Evolutionary conservation across 2,797 vertebrate species (phyloP).

Genomic region (Myoxocephalus aenaeus): DNA sequence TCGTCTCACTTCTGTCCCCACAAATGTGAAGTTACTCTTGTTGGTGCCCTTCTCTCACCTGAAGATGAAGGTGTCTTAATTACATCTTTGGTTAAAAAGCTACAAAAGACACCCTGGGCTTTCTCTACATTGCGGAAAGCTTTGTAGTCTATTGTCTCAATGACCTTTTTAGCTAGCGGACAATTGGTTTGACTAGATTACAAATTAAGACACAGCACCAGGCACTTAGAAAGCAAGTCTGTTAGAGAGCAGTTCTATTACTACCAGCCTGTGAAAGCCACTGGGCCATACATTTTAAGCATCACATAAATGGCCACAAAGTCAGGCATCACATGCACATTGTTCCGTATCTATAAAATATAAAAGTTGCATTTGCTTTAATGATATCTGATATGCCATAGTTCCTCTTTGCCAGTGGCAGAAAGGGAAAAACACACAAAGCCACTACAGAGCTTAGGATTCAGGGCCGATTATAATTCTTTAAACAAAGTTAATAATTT

Average conservation of each 20-base stretch:
- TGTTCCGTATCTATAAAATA: constrained; percentile 72
- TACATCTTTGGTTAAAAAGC: constrained; percentile 82
- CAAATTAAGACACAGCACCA: constrained; percentile 83
- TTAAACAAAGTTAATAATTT: constrained; percentile 85
- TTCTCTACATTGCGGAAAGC: constrained; percentile 72
- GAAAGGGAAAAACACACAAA: constrained; percentile 67
- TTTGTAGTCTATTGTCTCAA: constrained; percentile 80
- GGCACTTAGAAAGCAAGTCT: constrained; percentile 79
- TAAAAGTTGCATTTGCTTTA: constrained; percentile 73
- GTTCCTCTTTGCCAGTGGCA: constrained; percentile 72
- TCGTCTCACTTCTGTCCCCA: constrained; percentile 40
- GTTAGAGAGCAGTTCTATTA: constrained; percentile 77
- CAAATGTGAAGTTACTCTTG: constrained; percentile 45
- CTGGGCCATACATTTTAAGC: constrained; percentile 72
- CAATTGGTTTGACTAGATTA: constrained; percentile 85
- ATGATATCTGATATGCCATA: constrained; percentile 66
- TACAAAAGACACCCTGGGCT: constrained; percentile 76
- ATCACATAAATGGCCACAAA: constrained; percentile 68
- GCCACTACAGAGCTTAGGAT: constrained; percentile 50
- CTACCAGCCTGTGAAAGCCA: constrained; percentile 74
- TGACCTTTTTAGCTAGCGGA: constrained; percentile 84
- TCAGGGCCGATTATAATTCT: constrained; percentile 76
- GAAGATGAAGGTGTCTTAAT: constrained; percentile 82
- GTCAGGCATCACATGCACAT: constrained; percentile 51
- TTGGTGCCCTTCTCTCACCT: constrained; percentile 72